Base-by-base conservation (phyloP, 2,113 vertebrate genomes). In the Eidolon helvum region DNA sequence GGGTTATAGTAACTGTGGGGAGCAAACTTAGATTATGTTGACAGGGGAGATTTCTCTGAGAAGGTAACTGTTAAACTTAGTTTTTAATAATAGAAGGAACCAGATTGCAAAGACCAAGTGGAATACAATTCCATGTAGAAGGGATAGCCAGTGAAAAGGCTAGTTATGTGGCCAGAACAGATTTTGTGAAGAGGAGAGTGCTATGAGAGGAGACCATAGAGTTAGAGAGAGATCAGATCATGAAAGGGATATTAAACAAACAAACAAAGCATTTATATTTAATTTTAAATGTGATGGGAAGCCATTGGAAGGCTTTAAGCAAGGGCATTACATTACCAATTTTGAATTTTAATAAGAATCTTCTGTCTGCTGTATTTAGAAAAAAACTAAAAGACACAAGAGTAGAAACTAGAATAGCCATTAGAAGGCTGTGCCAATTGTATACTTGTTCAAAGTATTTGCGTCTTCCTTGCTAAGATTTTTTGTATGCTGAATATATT, bases 271-370 rank as follows among this genome's bases (percentile, higher is more conserved):
- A 69, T 85, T 96, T 87, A 40, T 66, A 79, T 78, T 94, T 95
- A 15, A 90, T 86, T 96, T 50, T 72, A 59, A 78, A 87, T 95
- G 28, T 61, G 24, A 65, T 86, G 18, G 82, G 77, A 96, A 74
- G 1, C 57, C 59, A 80, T 16, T 84, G 55, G 40, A 68, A 26
- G 35, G 19, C 78, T 96, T 72, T 94, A 61, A 87, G 26, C 12
- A 45, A 59, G 35, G 38, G 48, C 83, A 9, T 78, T 87, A 16
- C 40, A 33, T 93, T 16, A 66, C 33, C 33, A 80, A 38, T 90
- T 95, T 92, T 84, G 74, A 72, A 74, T 94, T 96, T 90, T 94
- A 93, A 74, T 82, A 84, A 87, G 61, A 95, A 78, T 78, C 14
- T 19, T 55, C 57, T 79, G 74, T 22, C n/a, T 61, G 18, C 26